phyloP scores from a whole-genome alignment of 2,797 vertebrate species.

The Simalia tracyae region DNA sequence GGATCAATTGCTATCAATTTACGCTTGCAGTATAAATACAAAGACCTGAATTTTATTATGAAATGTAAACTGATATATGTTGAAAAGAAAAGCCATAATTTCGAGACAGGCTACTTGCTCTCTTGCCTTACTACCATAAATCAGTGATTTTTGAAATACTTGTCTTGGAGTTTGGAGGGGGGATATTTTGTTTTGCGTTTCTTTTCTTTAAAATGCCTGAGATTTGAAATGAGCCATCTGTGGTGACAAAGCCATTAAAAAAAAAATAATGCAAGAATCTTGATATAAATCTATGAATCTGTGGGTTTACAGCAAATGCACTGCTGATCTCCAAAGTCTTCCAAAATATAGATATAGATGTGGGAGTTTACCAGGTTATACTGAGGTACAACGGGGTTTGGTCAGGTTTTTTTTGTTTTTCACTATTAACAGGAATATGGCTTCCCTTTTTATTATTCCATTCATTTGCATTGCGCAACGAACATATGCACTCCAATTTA shows the following conservation, averaged over 20 bases:
- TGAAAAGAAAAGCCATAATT: constrained; percentile 33
- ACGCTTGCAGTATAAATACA: constrained; percentile 12
- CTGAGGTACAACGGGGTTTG: neutral
- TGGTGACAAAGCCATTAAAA: constrained; percentile 46
- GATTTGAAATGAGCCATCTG: constrained; percentile 57
- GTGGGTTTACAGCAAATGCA: constrained; percentile 38
- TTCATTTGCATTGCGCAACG: neutral
- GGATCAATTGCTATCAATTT: rapidly evolving
- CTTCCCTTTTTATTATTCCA: neutral
- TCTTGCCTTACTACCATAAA: neutral
- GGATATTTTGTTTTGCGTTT: neutral
- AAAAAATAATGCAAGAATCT: constrained; percentile 32
- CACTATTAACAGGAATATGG: constrained; percentile 6
- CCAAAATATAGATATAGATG: constrained; percentile 35
- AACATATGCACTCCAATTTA: neutral
- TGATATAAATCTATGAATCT: constrained; percentile 44
- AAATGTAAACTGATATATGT: constrained; percentile 22
- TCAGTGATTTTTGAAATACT: constrained; percentile 49
- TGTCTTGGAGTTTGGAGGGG: constrained; percentile 2
- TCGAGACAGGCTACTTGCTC: neutral
- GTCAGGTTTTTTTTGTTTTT: neutral
- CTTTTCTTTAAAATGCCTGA: constrained; percentile 32
- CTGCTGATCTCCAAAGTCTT: constrained; percentile 25
- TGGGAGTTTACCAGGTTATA: constrained; percentile 21
- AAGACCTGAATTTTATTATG: constrained; percentile 28